Conservation (phyloP, 1,140 invertebrate species). For the Pseudobourletiella spinata region DNA sequence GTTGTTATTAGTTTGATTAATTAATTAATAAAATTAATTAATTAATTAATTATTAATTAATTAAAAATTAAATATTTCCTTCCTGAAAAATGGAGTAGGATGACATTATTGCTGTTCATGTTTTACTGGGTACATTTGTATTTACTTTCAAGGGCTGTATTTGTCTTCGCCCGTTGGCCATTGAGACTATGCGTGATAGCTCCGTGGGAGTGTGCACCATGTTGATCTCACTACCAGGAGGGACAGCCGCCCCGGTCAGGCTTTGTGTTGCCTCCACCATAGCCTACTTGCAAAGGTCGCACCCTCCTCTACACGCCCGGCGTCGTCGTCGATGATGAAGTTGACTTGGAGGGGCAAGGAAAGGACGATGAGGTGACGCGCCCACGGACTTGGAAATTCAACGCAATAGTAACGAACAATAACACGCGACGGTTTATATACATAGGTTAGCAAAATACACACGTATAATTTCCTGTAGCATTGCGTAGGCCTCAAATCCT, state of each 20-base stretch:
- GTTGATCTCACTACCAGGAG: constrained; percentile 77
- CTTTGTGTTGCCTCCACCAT: constrained; percentile 63
- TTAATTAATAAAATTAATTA: background rate
- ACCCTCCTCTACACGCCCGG: background rate
- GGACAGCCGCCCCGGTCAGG: constrained; percentile 57
- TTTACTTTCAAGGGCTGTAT: constrained; percentile 25
- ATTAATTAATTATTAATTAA: background rate
- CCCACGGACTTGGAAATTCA: no score
- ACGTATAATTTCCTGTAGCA: no score
- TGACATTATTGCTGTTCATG: no score
- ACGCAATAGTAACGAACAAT: no score
- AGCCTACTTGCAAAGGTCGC: background rate
- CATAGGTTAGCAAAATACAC: no score
- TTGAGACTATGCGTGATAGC: constrained; percentile 74
- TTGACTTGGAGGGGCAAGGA: no score
- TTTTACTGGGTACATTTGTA: background rate
- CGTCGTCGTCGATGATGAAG: background rate
- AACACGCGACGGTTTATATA: no score
- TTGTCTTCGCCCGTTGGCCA: constrained; percentile 61
- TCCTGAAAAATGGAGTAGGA: no score
- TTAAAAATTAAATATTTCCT: background rate
- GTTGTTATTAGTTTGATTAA: background rate
- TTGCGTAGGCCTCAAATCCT: no score
- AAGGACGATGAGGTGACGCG: no score
- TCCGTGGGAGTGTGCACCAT: constrained; percentile 81